Conservation (phyloP, 2,888 invertebrate genomes). For the Aleiodes testaceus region DNA sequence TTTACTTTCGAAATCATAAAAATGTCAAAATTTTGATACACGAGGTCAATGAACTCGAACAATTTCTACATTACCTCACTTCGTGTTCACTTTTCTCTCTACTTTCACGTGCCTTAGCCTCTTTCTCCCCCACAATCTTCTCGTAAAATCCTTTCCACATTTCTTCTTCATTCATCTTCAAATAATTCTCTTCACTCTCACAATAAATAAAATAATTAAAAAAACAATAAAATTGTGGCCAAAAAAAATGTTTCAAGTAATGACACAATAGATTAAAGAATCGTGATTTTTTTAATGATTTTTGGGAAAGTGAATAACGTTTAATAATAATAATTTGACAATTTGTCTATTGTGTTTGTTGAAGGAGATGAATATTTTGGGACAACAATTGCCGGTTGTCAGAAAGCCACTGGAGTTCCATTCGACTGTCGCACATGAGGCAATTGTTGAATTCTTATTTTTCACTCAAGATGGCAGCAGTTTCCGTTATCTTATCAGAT, state of each 20-base stretch:
- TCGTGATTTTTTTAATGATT: too few species aligned
- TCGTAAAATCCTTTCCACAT: constrained; percentile 86
- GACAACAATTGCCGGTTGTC: constrained; percentile 48
- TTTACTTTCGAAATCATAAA: background rate
- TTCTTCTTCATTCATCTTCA: constrained; percentile 79
- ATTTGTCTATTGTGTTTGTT: constrained; percentile 12
- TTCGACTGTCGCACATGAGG: constrained; percentile 38
- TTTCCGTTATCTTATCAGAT: constrained; percentile 1
- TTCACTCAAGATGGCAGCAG: constrained; percentile 50
- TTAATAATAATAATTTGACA: background rate
- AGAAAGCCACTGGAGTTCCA: constrained; percentile 46
- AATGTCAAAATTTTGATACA: constrained; percentile 41
- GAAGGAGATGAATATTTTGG: constrained; percentile 42
- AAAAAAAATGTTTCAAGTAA: background rate
- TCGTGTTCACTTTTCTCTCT: constrained; percentile 80
- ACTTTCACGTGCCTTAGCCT: constrained; percentile 78
- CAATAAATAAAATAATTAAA: background rate
- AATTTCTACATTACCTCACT: constrained; percentile 75
- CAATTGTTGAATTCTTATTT: background rate
- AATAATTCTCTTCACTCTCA: constrained; percentile 5
- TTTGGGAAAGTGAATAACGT: background rate
- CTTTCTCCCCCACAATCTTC: constrained; percentile 74
- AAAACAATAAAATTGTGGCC: background rate
- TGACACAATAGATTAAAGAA: background rate
- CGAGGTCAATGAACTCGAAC: constrained; percentile 38